phyloP scores from a whole-genome alignment of 1,140 invertebrate species.

The Zaprionus ghesquierei region DNA sequence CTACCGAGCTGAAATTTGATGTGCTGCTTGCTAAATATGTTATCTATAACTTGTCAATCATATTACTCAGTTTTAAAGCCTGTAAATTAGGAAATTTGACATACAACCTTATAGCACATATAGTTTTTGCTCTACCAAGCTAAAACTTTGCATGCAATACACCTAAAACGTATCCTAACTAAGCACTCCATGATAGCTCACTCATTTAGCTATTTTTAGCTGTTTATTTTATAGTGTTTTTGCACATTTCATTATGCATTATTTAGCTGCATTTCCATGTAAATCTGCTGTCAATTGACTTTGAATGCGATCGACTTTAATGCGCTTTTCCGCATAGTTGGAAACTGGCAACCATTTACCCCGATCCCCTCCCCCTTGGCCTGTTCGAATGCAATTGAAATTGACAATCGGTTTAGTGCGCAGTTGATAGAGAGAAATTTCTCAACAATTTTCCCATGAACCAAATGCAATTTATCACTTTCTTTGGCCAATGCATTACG shows the following conservation, averaged over 20 bases:
- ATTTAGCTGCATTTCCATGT: constrained; percentile 37
- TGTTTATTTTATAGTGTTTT: neutral
- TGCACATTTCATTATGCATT: constrained; percentile 21
- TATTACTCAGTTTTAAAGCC: neutral
- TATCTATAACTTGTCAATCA: neutral
- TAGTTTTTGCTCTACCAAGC: neutral
- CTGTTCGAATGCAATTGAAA: constrained; percentile 14
- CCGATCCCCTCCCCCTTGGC: no score
- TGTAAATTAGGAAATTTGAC: neutral
- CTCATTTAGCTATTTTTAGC: constrained; percentile 9
- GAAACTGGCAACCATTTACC: neutral
- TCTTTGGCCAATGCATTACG: neutral
- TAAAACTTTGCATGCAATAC: neutral
- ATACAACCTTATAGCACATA: neutral
- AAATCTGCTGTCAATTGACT: constrained; percentile 37
- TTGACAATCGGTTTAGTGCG: constrained; percentile 30
- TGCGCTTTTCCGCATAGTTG: constrained; percentile 38
- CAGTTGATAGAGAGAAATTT: constrained; percentile 12
- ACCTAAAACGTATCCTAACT: neutral
- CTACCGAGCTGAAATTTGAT: neutral
- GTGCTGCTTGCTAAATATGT: neutral
- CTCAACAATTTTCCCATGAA: constrained; percentile 14
- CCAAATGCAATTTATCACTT: constrained; percentile 4
- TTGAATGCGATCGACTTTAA: constrained; percentile 16
- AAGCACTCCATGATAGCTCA: neutral